Evolutionary conservation across 2,113 vertebrate genomes (phyloP), one percentile per base, ranked within the genome.

Genomic region (Forbesichthys papilliferus): DNA sequence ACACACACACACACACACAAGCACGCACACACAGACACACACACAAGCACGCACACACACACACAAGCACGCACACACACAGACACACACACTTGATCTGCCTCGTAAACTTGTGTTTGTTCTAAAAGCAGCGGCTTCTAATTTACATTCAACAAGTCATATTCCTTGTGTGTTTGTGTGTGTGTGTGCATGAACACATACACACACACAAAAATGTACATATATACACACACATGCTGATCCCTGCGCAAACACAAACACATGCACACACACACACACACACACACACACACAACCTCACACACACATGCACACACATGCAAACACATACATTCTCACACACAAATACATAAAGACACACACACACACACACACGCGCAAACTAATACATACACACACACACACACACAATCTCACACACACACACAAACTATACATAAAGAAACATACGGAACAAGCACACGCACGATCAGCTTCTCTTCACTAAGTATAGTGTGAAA

Each of bases 401-500:
- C 20, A 61, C 48, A 62, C 60, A 64, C 52, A 71, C 36, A 47
- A 49, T 7, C 34, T 33, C 73, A 53, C 48, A 56, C 33, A 59
- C 70, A 48, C 55, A 33, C 27, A 57, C 61, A 59, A 59, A 55
- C 52, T 42, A 16, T 48, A 33, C 4, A 8, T 5, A 14, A 11
- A 27, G 10, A 58, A 12, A 56, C 34, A 20, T 11, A 57, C n/a
- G 27, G 11, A 64, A 27, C 18, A 16, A 16, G 16, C 69, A 34
- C 12, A 14, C 13, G 9, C 48, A 48, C 60, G 68, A 86, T 81
- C 77, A 74, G 76, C 13, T 66, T 10, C 58, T 64, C 63, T 66
- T 74, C 66, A 59, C 74, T 77, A 72, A 54, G 64, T 65, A 74
- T 84, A 82, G 68, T 79, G 79, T 83, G 66, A 87, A 46, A 66